Evolutionary conservation across 1,140 invertebrate genomes (phyloP).

Genomic region (Drosophila nebulosa): DNA sequence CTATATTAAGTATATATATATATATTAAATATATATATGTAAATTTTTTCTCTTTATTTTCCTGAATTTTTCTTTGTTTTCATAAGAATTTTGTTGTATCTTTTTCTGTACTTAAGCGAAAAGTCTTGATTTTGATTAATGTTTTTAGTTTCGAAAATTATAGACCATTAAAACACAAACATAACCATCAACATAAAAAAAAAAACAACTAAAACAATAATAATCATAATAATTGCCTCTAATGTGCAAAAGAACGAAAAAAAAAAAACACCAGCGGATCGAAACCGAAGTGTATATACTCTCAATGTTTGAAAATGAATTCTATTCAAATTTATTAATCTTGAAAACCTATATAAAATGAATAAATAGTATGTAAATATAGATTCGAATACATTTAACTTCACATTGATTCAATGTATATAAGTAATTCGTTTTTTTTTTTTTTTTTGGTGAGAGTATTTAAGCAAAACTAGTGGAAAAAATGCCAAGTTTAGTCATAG

Average conservation of each 20-base stretch:
- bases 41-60: background rate
- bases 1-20: background rate
- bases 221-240: conserved; percentile 67
- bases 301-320: background rate
- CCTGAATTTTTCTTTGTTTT: background rate
- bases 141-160: conserved; percentile 37
- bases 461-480: background rate
- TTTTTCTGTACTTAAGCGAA: background rate
- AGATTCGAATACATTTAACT: no score
- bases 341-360: no score
- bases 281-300: background rate
- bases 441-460: background rate
- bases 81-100: no score
- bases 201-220: conserved; percentile 64
- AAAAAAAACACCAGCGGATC: conserved; percentile 12
- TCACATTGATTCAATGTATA: no score
- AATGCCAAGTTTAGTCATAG: conserved; percentile 24
- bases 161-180: conserved; percentile 43
- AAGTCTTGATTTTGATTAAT: conserved; percentile 45
- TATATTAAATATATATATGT: background rate
- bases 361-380: no score
- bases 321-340: no score
- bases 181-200: conserved; percentile 42
- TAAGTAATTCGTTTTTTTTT: no score
- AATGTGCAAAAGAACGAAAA: conserved; percentile 61